Evolutionary conservation across 2,888 invertebrate species (phyloP).

Genomic region (Mesochorus sp.): DNA sequence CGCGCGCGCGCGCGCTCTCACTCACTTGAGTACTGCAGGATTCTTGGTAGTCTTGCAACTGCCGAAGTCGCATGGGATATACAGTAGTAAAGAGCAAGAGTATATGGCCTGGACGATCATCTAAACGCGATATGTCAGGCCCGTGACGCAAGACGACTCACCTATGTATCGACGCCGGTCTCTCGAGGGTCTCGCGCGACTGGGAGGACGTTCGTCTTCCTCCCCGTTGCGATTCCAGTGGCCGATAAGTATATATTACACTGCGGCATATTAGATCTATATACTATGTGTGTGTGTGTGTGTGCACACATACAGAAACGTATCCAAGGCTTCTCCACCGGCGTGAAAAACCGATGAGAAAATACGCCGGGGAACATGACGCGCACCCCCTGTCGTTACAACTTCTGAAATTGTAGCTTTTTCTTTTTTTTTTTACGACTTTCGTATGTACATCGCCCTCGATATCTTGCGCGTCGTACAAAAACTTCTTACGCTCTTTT

Average conservation of each 20-base stretch:
- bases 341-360: conserved; percentile 3
- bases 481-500: too few relatives aligned
- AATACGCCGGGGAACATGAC: conserved; percentile 22
- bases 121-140: conserved; percentile 60
- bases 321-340: background rate
- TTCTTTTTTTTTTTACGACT: background rate
- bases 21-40: conserved; percentile 30
- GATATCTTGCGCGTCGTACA: too few relatives aligned
- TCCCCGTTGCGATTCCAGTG: conserved; percentile 45
- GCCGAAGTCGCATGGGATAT: conserved; percentile 10
- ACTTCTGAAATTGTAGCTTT: background rate
- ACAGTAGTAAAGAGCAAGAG: conserved; percentile 48
- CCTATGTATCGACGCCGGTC: conserved; percentile 57
- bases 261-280: too few relatives aligned
- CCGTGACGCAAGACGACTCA: conserved; percentile 62
- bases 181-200: conserved; percentile 33
- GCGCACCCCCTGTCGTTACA: background rate
- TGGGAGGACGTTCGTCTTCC: conserved; percentile 57
- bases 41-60: conserved; percentile 31
- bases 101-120: conserved; percentile 58
- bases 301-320: background rate
- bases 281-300: too few relatives aligned
- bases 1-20: too few relatives aligned
- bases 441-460: background rate
- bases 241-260: conserved; percentile 50